Evolutionary conservation across 2,888 invertebrate genomes (phyloP), one percentile per base, ranked within the genome.

Genomic region (Drosophila tripunctata): DNA sequence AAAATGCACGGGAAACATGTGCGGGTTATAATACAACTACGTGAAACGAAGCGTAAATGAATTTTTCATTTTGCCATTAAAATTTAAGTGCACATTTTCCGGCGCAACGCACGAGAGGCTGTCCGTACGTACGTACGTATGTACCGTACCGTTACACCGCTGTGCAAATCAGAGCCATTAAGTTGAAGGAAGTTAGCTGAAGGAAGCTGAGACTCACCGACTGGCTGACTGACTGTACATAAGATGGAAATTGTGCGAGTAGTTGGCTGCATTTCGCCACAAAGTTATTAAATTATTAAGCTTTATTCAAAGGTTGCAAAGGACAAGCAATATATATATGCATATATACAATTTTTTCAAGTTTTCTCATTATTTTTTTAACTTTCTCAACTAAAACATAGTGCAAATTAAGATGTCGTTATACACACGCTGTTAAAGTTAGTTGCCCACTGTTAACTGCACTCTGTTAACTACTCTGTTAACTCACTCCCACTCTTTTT

Each of bases 61-160:
- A 88, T 84, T 88, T 88, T 84, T 78, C 85, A 84, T 87, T 84
- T 78, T 66, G 61, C 84, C 88, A 85, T 85, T 88, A 88, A 85
- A 78, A 75, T 84, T 84, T 83, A 88, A 84, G 85, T 88, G 88
- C 80, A 84, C 87, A 78, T 88, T 84, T 84, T 86, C 88, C 85
- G 88, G 85, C 78, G 78, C 75, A 67, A 76, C 81, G 67, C 87
- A 84, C 84, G 81, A 77, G 62, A 72, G 65, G 66, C 66, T 61
- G n/a, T n/a, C n/a, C n/a, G n/a, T n/a, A n/a, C n/a, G n/a, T n/a
- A n/a, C n/a, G n/a, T n/a, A n/a, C n/a, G n/a, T n/a, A n/a, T n/a
- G n/a, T n/a, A 63, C 60, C 54, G 47, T 21, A 33, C 33, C 30
- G 52, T 31, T 30, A 12, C 40, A 22, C 4, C 38, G 45, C 50